Percentiles rank a stretch among this genome's conserved stretches.
Evolutionary conservation across 2,888 invertebrate genomes (phyloP).

Genomic region (Cryptus armator): DNA sequence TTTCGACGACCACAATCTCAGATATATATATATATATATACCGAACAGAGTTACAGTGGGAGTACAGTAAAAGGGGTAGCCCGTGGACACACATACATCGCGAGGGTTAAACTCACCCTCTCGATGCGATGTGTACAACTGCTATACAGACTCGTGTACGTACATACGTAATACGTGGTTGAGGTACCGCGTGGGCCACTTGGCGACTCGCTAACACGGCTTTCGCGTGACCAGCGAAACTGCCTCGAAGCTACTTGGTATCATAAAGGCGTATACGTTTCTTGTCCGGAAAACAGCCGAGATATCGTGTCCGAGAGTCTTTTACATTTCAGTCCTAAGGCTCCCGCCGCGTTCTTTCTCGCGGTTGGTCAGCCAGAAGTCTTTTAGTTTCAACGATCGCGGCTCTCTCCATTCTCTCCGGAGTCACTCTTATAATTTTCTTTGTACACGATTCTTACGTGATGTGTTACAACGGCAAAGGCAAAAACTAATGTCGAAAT

Average conservation of each 20-base stretch:
- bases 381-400: constrained; percentile 26
- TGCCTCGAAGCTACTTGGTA: constrained; percentile 52
- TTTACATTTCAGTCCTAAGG: constrained; percentile 10
- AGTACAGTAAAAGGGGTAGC: constrained; percentile 18
- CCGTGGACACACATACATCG: constrained; percentile 22
- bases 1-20: not conserved
- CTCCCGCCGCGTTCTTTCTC: constrained; percentile 27
- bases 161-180: constrained; percentile 6
- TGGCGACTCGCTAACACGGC: constrained; percentile 82
- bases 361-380: constrained; percentile 3
- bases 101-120: not conserved
- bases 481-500: constrained; percentile 20
- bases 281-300: constrained; percentile 31
- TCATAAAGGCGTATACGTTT: constrained; percentile 57
- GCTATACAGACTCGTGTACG: not conserved
- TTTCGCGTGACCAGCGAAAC: constrained; percentile 80
- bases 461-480: not conserved
- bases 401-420: not conserved
- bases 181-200: constrained; percentile 75
- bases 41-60: constrained; percentile 5
- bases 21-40: not conserved
- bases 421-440: constrained; percentile 26
- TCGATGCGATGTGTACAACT: constrained; percentile 1
- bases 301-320: constrained; percentile 51
- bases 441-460: constrained; percentile 30